Conservation (phyloP, 2,797 vertebrate genomes). For the Euthynnus affinis region DNA sequence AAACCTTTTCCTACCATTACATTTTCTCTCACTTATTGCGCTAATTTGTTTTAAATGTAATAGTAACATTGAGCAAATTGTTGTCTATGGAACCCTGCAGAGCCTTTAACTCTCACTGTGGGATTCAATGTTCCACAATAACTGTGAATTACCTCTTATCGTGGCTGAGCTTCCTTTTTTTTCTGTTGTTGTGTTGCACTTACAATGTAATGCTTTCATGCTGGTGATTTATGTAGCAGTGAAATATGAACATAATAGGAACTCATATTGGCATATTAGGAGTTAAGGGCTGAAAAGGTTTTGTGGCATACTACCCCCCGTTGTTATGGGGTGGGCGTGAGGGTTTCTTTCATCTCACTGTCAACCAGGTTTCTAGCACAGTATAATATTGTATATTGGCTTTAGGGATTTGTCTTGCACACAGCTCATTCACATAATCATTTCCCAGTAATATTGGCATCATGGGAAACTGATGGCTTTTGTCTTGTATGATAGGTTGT, state of each 20-base stretch:
- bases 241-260: conserved; percentile 6
- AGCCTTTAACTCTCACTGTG: not conserved
- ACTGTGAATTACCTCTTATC: conserved; percentile 2
- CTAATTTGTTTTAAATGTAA: not conserved
- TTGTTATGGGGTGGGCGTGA: not conserved
- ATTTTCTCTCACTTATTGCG: not conserved
- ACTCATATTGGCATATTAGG: not conserved
- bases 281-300: not conserved
- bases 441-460: not conserved
- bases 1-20: too few relatives aligned
- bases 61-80: not conserved
- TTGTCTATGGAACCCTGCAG: not conserved
- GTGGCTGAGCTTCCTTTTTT: not conserved
- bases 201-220: conserved; percentile 16
- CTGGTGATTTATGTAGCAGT: conserved; percentile 1
- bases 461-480: not conserved
- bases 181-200: not conserved
- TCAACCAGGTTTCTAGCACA: not conserved
- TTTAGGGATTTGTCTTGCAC: conserved; percentile 9
- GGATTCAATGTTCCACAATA: conserved; percentile 11
- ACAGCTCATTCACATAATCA: conserved; percentile 3
- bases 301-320: not conserved
- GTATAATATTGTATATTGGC: conserved; percentile 5
- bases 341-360: not conserved
- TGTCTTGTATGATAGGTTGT: not conserved